Evolutionary conservation across 2,888 invertebrate species (phyloP).

Genomic region (Chrysolina haemoptera): DNA sequence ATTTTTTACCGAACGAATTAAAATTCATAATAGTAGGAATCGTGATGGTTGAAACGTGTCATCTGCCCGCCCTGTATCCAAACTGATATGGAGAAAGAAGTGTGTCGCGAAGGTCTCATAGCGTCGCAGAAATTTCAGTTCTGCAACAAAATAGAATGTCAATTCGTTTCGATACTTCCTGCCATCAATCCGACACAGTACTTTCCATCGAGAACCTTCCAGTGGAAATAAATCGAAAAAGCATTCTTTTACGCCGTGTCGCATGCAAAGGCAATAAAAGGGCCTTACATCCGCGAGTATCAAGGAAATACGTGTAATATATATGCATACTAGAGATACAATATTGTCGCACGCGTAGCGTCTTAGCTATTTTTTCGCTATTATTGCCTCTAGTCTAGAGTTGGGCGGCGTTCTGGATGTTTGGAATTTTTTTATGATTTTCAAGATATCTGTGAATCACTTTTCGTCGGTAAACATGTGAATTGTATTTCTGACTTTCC

Average conservation of each 20-base stretch:
- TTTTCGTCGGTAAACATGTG: background rate
- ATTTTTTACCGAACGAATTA: no score
- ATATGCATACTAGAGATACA: slow-evolving; percentile 58
- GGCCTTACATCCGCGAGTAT: slow-evolving; percentile 13
- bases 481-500: no score
- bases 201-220: background rate
- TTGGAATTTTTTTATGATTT: background rate
- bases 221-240: slow-evolving; percentile 7
- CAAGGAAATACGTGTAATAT: slow-evolving; percentile 54
- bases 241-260: slow-evolving; percentile 8
- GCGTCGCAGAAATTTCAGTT: background rate
- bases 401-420: background rate
- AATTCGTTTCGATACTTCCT: background rate
- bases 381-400: slow-evolving; percentile 40
- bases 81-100: background rate
- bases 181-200: background rate
- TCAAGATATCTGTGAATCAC: background rate
- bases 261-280: slow-evolving; percentile 17
- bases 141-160: background rate
- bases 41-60: no score
- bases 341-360: slow-evolving; percentile 53
- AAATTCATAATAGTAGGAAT: no score
- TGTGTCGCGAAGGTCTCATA: background rate
- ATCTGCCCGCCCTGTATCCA: background rate
- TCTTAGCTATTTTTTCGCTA: slow-evolving; percentile 57